Percentiles rank a stretch among this genome's conserved stretches.
phyloP scores from a whole-genome alignment of 2,797 vertebrate genomes.

The Coregonus ussuriensis region DNA sequence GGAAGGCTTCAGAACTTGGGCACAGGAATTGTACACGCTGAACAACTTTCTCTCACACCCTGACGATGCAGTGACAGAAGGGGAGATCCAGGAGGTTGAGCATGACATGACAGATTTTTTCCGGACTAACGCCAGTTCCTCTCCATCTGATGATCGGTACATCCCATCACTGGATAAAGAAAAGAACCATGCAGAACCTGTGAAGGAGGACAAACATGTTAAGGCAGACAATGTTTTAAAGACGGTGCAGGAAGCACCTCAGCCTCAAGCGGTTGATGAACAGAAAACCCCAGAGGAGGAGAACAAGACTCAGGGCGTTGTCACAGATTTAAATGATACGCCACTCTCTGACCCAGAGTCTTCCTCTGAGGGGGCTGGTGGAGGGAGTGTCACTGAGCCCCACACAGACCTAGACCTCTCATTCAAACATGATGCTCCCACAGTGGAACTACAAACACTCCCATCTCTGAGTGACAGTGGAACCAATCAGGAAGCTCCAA shows the following conservation, averaged over 20 bases:
- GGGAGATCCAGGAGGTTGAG: conserved; percentile 31
- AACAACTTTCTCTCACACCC: conserved; percentile 26
- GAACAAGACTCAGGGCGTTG: conserved; percentile 15
- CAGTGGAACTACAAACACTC: not conserved
- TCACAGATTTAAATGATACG: conserved; percentile 61
- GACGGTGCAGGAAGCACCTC: conserved; percentile 19
- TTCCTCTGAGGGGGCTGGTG: conserved; percentile 64
- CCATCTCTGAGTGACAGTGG: conserved; percentile 20
- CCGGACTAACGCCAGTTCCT: conserved; percentile 70
- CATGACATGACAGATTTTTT: conserved; percentile 79
- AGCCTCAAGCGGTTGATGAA: not conserved
- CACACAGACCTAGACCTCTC: not conserved
- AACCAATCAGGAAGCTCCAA: conserved; percentile 31
- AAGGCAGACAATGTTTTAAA: conserved; percentile 44
- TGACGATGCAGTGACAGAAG: conserved; percentile 16
- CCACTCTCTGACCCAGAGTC: conserved; percentile 57
- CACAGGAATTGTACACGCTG: conserved; percentile 59
- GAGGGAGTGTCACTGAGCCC: conserved; percentile 50
- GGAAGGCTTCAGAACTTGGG: conserved; percentile 46
- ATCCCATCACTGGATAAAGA: conserved; percentile 10
- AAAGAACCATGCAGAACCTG: conserved; percentile 41
- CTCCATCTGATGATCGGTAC: conserved; percentile 66
- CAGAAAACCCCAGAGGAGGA: not conserved
- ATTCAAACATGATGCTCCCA: not conserved
- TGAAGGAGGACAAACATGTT: conserved; percentile 29